Conservation (phyloP, 2,888 invertebrate species). For the Pharmacophagus antenor region DNA sequence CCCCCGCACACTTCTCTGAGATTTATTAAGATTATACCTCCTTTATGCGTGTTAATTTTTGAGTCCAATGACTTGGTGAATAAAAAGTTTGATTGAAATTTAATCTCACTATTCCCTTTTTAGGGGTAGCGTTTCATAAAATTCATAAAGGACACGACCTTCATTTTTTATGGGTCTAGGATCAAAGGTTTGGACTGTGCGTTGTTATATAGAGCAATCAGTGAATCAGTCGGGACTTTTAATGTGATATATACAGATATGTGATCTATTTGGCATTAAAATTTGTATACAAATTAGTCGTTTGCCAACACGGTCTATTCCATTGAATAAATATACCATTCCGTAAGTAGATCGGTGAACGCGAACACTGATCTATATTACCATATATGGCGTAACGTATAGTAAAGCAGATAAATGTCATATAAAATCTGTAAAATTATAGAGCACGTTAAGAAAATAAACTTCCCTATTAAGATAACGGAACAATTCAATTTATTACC, state of each 20-base stretch:
- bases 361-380: slow-evolving; percentile 12
- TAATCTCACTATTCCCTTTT: too few relatives aligned
- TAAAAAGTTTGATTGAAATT: too few relatives aligned
- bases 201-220: too few relatives aligned
- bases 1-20: too few relatives aligned
- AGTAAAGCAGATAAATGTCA: slow-evolving; percentile 7
- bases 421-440: slow-evolving; percentile 3
- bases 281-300: slow-evolving; percentile 1
- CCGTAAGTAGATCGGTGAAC: slow-evolving; percentile 8
- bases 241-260: not conserved
- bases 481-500: not conserved
- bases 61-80: too few relatives aligned
- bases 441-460: not conserved
- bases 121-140: too few relatives aligned
- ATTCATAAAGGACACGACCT: too few relatives aligned
- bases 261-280: not conserved
- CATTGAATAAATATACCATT: slow-evolving; percentile 15
- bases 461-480: not conserved
- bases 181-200: too few relatives aligned
- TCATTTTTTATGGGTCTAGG: too few relatives aligned
- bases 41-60: too few relatives aligned
- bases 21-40: too few relatives aligned
- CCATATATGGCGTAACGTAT: slow-evolving; percentile 10
- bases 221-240: not conserved
- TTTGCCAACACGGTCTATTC: slow-evolving; percentile 3